Evolutionary conservation across 2,888 invertebrate species (phyloP).

Genomic region (Mimas tiliae): DNA sequence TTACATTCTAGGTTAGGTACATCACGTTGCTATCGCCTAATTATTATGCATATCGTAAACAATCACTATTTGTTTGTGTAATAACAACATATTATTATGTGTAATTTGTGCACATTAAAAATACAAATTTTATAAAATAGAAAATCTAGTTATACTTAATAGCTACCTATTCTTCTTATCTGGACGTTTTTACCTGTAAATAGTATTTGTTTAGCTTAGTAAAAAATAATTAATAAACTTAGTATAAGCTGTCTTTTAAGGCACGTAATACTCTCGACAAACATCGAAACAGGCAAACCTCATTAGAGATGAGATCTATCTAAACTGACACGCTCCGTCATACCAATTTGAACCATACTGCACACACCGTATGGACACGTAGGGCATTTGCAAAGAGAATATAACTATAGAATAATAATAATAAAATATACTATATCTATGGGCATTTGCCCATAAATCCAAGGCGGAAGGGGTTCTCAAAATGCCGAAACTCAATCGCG

Average conservation of each 20-base stretch:
- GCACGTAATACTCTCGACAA: not conserved
- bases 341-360: not conserved
- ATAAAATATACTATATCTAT: no score
- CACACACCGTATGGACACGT: no score
- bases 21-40: not conserved
- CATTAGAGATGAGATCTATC: not conserved
- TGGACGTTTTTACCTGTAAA: slow-evolving; percentile 25
- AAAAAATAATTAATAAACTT: not conserved
- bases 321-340: not conserved
- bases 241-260: not conserved
- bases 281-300: not conserved
- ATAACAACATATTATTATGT: not conserved
- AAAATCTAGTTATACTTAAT: not conserved
- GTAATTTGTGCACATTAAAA: not conserved
- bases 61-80: not conserved
- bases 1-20: not conserved
- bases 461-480: no score
- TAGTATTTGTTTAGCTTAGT: not conserved
- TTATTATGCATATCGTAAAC: not conserved
- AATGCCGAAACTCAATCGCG: no score
- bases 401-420: no score
- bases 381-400: no score
- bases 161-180: slow-evolving; percentile 13
- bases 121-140: slow-evolving; percentile 9
- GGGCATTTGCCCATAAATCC: no score